Evolutionary conservation across 2,888 invertebrate species (phyloP).

Genomic region (Cybosia mesomella): DNA sequence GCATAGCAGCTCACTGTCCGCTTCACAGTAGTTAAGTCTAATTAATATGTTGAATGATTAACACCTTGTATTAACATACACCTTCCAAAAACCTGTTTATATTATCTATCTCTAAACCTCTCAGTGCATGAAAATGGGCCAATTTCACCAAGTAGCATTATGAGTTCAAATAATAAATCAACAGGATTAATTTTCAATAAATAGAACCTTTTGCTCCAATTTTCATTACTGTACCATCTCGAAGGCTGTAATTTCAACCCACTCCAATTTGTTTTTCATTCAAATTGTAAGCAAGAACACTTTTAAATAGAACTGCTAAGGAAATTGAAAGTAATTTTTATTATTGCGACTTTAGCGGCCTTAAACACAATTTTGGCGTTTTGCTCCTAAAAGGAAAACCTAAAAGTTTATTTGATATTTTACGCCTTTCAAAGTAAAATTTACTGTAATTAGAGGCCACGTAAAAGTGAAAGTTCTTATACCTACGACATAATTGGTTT

Average conservation of each 20-base stretch:
- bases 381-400: slow-evolving; percentile 12
- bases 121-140: no score
- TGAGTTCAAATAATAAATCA: background rate
- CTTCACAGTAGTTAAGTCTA: no score
- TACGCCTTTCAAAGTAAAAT: slow-evolving; percentile 22
- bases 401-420: slow-evolving; percentile 29
- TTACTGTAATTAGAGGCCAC: slow-evolving; percentile 30
- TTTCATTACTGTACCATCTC: slow-evolving; percentile 11
- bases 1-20: no score
- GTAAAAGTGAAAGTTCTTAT: slow-evolving; percentile 5
- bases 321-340: slow-evolving; percentile 32
- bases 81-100: no score
- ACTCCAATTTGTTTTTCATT: slow-evolving; percentile 31
- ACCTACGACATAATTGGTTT: slow-evolving; percentile 11
- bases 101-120: no score
- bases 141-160: background rate
- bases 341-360: slow-evolving; percentile 14
- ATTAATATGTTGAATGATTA: no score
- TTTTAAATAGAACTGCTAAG: slow-evolving; percentile 27
- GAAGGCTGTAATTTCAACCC: slow-evolving; percentile 23
- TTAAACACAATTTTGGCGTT: slow-evolving; percentile 15
- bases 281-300: slow-evolving; percentile 30
- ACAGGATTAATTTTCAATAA: slow-evolving; percentile 3
- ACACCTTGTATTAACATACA: no score
- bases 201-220: slow-evolving; percentile 2